phyloP scores from a whole-genome alignment of 2,888 invertebrate genomes.

The Caprella mutica region DNA sequence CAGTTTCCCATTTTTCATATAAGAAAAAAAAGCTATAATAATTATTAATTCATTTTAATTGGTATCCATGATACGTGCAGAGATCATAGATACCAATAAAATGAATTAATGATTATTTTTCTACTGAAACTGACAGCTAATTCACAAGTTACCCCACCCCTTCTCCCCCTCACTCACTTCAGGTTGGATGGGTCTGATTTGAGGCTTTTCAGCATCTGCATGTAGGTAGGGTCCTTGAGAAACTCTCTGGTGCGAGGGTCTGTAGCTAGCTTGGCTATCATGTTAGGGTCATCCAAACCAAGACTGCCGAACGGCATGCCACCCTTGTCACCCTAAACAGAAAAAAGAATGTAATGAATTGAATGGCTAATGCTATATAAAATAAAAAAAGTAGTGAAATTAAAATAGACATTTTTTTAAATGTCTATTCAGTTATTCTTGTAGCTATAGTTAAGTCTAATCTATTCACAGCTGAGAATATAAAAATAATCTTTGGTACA shows the following conservation, averaged over 20 bases:
- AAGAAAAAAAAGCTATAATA: too few species aligned
- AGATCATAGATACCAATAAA: too few species aligned
- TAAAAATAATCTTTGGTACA: too few species aligned
- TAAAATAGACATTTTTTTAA: background rate
- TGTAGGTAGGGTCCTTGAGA: conserved; percentile 62
- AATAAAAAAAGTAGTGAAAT: background rate
- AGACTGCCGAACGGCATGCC: background rate
- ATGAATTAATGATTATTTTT: too few species aligned
- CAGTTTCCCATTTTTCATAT: too few species aligned
- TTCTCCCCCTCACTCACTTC: conserved; percentile 35
- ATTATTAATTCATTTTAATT: too few species aligned
- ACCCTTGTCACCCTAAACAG: background rate
- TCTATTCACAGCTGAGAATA: background rate
- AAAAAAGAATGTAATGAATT: too few species aligned
- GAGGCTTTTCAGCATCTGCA: conserved; percentile 48
- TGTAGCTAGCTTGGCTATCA: conserved; percentile 51
- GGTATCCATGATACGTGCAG: too few species aligned
- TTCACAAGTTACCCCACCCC: too few species aligned
- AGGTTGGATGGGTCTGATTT: conserved; percentile 54
- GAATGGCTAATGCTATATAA: too few species aligned
- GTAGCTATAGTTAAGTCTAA: background rate
- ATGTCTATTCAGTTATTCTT: background rate
- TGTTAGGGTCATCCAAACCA: conserved; percentile 49
- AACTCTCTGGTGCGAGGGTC: conserved; percentile 60
- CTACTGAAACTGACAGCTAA: too few species aligned